Evolutionary conservation across 2,113 vertebrate genomes (phyloP).

Genomic region (Corydoras sp.): DNA sequence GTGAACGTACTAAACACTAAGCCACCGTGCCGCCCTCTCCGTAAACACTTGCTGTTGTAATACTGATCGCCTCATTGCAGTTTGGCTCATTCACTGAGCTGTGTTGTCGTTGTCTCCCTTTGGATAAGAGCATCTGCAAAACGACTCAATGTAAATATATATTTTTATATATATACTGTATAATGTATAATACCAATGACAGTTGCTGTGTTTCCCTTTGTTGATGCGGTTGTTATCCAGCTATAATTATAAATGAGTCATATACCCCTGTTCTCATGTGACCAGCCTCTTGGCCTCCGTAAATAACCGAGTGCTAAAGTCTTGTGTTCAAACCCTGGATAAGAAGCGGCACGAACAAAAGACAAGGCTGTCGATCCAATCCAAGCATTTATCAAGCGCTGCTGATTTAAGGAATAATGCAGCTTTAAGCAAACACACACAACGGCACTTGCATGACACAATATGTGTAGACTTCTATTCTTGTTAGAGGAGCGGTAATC

Average conservation of each 20-base stretch:
- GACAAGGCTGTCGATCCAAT: background rate
- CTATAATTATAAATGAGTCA: conserved; percentile 30
- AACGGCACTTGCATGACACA: background rate
- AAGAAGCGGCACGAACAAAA: conserved; percentile 2
- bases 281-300: conserved; percentile 1
- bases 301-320: conserved; percentile 34
- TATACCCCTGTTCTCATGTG: conserved; percentile 17
- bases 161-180: no score
- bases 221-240: background rate
- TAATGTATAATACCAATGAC: background rate
- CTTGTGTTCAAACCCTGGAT: conserved; percentile 13
- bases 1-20: no score
- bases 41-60: no score
- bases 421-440: conserved; percentile 15
- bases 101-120: no score
- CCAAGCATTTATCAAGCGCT: background rate
- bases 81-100: no score
- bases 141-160: no score
- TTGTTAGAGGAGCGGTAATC: background rate
- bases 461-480: background rate
- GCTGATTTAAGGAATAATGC: conserved; percentile 1
- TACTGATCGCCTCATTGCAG: no score
- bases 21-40: no score
- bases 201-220: conserved; percentile 7
- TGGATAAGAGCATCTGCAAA: no score